phyloP scores from a whole-genome alignment of 2,888 invertebrate species.

The Bombylius discolor region DNA sequence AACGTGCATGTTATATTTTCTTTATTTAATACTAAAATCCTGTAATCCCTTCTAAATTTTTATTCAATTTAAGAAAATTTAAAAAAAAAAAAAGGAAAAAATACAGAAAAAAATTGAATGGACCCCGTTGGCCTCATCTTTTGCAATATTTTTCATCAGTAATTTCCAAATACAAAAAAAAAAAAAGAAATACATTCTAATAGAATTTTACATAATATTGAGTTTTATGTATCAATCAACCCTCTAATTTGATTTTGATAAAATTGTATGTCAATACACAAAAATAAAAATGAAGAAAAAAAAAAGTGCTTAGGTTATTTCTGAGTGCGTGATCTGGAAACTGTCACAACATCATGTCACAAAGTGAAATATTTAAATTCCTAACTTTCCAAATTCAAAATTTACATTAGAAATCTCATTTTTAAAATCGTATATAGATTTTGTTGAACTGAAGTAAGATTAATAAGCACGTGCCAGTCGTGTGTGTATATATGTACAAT shows the following conservation, averaged over 20 bases:
- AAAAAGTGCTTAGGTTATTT: not conserved
- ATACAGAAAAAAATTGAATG: too few relatives aligned
- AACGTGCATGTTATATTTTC: conserved; percentile 3
- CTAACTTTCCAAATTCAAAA: conserved; percentile 5
- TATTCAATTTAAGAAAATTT: too few relatives aligned
- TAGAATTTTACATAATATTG: too few relatives aligned
- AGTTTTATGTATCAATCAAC: conserved; percentile 3
- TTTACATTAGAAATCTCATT: too few relatives aligned
- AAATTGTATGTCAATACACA: not conserved
- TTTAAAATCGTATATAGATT: too few relatives aligned
- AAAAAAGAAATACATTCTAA: too few relatives aligned
- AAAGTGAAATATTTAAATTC: conserved; percentile 9
- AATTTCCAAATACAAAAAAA: not conserved
- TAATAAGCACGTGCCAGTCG: conserved; percentile 5
- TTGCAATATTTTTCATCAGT: too few relatives aligned
- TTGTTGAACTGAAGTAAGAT: not conserved
- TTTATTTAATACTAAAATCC: not conserved
- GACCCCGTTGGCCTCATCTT: too few relatives aligned
- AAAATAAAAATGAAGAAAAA: too few relatives aligned
- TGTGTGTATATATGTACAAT: not conserved
- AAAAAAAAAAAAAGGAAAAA: too few relatives aligned
- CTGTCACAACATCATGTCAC: conserved; percentile 7
- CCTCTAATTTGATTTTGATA: not conserved
- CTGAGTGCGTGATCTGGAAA: conserved; percentile 3
- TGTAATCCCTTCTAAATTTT: too few relatives aligned